A percentile compares a stretch with the other conserved stretches of the same genome.
Conservation (phyloP, 1,140 invertebrate species). For the Drosophila prosaltans region DNA sequence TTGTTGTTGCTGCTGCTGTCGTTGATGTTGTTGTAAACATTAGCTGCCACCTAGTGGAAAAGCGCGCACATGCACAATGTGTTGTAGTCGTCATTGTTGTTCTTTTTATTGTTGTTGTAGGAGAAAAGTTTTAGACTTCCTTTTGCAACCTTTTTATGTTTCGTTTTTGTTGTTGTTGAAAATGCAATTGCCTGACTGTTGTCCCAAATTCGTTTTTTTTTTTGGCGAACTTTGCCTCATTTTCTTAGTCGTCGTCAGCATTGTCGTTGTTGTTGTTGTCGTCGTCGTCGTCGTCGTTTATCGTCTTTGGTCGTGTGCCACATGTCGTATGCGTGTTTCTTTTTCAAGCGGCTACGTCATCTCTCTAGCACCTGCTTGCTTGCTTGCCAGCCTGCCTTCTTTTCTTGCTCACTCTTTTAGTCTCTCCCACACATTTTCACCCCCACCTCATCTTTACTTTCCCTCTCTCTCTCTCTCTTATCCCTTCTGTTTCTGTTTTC, state of each 20-base stretch:
- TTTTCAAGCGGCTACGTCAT: constrained; percentile 74
- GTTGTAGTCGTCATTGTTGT: not conserved
- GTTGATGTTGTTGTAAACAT: not conserved
- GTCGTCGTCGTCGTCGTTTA: constrained; percentile 19
- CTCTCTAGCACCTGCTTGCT: constrained; percentile 59
- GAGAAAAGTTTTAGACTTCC: constrained; percentile 16
- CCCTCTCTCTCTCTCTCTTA: not conserved
- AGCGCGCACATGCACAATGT: constrained; percentile 5
- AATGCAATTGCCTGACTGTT: constrained; percentile 57
- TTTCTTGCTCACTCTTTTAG: constrained; percentile 11
- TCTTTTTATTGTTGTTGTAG: not conserved
- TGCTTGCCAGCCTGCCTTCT: constrained; percentile 8
- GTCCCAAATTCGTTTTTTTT: constrained; percentile 47
- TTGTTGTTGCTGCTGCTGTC: not conserved
- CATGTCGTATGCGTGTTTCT: constrained; percentile 78
- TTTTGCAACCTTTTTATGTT: constrained; percentile 5
- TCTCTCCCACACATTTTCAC: not conserved
- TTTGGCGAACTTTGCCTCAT: constrained; percentile 59
- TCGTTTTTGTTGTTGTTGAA: constrained; percentile 15
- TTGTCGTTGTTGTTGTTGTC: constrained; percentile 29
- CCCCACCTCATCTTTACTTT: no score
- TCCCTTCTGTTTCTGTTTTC: not conserved
- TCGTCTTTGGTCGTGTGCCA: constrained; percentile 69
- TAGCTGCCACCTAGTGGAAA: not conserved
- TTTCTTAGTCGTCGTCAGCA: constrained; percentile 15